Evolutionary conservation across 2,797 vertebrate species (phyloP).

Genomic region (Ctenochaetus hawaiiensis): DNA sequence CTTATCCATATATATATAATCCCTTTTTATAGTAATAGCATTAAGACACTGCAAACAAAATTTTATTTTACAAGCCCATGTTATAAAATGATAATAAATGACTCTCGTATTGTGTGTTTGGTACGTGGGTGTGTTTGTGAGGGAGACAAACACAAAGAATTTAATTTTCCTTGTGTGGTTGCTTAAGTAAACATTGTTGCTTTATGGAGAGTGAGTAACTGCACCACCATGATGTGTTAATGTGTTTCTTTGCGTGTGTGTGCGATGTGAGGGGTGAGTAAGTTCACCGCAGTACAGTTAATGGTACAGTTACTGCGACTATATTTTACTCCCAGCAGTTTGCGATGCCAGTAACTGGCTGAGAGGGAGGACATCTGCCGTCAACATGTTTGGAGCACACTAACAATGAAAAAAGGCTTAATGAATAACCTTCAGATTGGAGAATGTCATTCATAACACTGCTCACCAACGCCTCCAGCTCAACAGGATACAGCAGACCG

Average conservation of each 20-base stretch:
- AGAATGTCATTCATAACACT: slow-evolving; percentile 43
- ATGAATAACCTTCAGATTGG: slow-evolving; percentile 43
- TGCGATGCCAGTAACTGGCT: slow-evolving; percentile 68
- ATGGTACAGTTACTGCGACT: slow-evolving; percentile 60
- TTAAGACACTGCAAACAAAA: too few relatives aligned
- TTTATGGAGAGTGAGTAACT: slow-evolving; percentile 69
- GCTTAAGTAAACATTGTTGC: slow-evolving; percentile 78
- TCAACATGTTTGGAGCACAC: slow-evolving; percentile 63
- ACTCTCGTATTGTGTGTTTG: neutral
- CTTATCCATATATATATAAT: too few relatives aligned
- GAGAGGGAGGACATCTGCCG: slow-evolving; percentile 67
- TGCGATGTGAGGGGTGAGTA: slow-evolving; percentile 29
- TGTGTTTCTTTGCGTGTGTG: slow-evolving; percentile 44
- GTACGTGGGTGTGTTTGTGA: slow-evolving; percentile 2
- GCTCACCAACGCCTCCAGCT: slow-evolving; percentile 21
- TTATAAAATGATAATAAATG: too few relatives aligned
- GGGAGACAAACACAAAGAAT: slow-evolving; percentile 38
- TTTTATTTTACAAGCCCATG: too few relatives aligned
- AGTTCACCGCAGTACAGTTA: slow-evolving; percentile 64
- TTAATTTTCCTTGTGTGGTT: slow-evolving; percentile 80
- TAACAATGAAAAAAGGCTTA: slow-evolving; percentile 15
- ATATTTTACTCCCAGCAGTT: slow-evolving; percentile 55
- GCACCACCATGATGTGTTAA: slow-evolving; percentile 49
- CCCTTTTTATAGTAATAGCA: too few relatives aligned
- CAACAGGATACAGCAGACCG: slow-evolving; percentile 27